A percentile compares a stretch with the other conserved stretches of the same genome.
Conservation (phyloP, 2,113 vertebrate species). For the Madoqua kirkii region DNA sequence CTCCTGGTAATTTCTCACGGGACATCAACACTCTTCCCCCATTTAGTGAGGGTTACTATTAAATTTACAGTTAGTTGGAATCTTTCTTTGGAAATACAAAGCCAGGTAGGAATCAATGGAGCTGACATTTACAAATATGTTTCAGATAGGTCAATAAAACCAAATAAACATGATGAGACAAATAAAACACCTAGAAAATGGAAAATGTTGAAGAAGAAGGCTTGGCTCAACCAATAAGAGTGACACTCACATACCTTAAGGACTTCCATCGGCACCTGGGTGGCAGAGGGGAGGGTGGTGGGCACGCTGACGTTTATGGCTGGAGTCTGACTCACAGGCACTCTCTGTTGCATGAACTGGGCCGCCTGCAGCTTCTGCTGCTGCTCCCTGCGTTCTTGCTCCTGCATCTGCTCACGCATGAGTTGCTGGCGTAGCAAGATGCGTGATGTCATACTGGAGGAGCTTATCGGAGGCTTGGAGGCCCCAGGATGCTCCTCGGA, state of each 20-base stretch:
- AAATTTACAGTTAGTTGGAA: not conserved
- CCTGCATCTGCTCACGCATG: conserved; percentile 88
- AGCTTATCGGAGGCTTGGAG: conserved; percentile 88
- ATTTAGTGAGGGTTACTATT: not conserved
- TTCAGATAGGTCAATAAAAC: rapidly evolving
- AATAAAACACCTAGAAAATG: not conserved
- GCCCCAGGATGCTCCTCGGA: conserved; percentile 87
- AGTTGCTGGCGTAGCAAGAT: conserved; percentile 90
- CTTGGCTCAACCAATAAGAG: not conserved
- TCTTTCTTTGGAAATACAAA: not conserved
- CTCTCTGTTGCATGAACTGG: conserved; percentile 86
- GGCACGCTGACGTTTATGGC: conserved; percentile 87
- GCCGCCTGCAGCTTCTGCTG: conserved; percentile 87
- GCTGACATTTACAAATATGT: rapidly evolving
- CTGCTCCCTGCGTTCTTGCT: conserved; percentile 90
- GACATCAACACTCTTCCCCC: not conserved
- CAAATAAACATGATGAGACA: not conserved
- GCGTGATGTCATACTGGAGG: conserved; percentile 90
- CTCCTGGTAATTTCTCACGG: not conserved
- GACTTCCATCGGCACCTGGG: conserved; percentile 94
- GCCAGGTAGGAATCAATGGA: not conserved
- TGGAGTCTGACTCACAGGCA: conserved; percentile 87
- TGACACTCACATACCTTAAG: conserved; percentile 85
- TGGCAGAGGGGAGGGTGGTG: conserved; percentile 82
- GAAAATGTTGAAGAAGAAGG: not conserved